Evolutionary conservation across 2,797 vertebrate species (phyloP), one percentile per base, ranked within the genome.

Genomic region (Takifugu ocellatus): DNA sequence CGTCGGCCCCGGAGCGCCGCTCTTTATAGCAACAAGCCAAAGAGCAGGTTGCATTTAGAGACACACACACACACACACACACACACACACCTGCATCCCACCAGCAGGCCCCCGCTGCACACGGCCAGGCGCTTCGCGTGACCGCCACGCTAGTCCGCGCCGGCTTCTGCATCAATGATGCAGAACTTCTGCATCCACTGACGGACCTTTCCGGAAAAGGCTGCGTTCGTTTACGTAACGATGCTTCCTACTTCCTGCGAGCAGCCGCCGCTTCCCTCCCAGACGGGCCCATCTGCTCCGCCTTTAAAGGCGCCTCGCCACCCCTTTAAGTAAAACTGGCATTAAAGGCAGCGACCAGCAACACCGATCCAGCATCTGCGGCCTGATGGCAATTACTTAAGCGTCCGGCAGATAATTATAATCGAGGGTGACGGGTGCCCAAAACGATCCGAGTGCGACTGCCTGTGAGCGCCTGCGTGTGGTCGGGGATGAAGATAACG

Each of bases 311-410:
- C 36, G 12, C 11, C 73, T 74, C 26, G 71, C 83, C 60, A 77
- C 64, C 72, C 75, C 84, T 85, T 83, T 82, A 85, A 83, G 88
- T 80, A 85, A 85, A 54, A 77, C 71, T 36, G 62, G 53, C 44
- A 17, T 21, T 45, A 61, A 70, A 69, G 58, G 59, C 81, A 75
- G 48, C 59, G 65, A 46, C 72, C 56, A 75, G 66, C 59, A 72
- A 75, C 69, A 79, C 68, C 66, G 78, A 83, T 81, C 83, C 80
- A 64, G 61, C 74, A 68, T 73, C 70, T 61, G 49, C 70, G 54
- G 74, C 81, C 84, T 79, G 82, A 86, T 81, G 77, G 85, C 84
- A 87, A 88, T 89, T 90, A 86, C 89, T 85, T 85, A 87, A 82
- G 85, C 72, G 49, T 89, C 86, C 75, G 55, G 65, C 74, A 65